Evolutionary conservation across 2,888 invertebrate species (phyloP), one percentile per base, ranked within the genome.

Genomic region (Leuctra nigra): DNA sequence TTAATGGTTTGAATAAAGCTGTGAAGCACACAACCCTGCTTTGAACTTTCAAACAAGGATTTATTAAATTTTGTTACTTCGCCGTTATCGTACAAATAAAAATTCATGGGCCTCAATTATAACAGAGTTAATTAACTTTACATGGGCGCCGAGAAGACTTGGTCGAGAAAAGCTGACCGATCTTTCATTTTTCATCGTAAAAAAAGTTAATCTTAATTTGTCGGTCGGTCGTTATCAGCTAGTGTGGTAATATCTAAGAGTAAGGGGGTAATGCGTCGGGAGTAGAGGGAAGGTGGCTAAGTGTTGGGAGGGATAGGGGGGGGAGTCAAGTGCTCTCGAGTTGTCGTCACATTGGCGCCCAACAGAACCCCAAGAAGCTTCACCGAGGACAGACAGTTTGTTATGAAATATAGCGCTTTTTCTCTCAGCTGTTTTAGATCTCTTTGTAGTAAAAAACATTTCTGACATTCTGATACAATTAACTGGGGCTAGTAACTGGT

Each of bases 181-280:
- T 50, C 33, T 50, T 50, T 50, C 50, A 50, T 50, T 50, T 50
- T 50, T 50, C 50, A 33, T 50, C 50, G 47, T 24, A 33, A 33
- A 33, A 50, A 50, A 50, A 50, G 50, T 50, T 50, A 50, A 50
- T 50, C 50, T 50, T 50, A 50, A 50, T 50, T 50, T 50, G 50
- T 50, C 50, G 35, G 33, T 9, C 33, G n/a, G 33, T 20, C 18
- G 50, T 50, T 50, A 50, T 50, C 50, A 35, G 20, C 16, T 41
- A 41, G 41, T 41, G 41, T 18, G 18, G 20, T 41, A 41, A 41
- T 41, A 41, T 18, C 16, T 20, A 14, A 16, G 20, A 22, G 50
- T 33, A 50, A 47, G 35, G 50, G 33, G 50, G 50, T 18, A 20
- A n/a, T n/a, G n/a, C n/a, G n/a, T n/a, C n/a, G n/a, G 14, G 18